A percentile compares a stretch with the other conserved stretches of the same genome.
phyloP scores from a whole-genome alignment of 2,113 vertebrate genomes.

The Cyanocitta stelleri region DNA sequence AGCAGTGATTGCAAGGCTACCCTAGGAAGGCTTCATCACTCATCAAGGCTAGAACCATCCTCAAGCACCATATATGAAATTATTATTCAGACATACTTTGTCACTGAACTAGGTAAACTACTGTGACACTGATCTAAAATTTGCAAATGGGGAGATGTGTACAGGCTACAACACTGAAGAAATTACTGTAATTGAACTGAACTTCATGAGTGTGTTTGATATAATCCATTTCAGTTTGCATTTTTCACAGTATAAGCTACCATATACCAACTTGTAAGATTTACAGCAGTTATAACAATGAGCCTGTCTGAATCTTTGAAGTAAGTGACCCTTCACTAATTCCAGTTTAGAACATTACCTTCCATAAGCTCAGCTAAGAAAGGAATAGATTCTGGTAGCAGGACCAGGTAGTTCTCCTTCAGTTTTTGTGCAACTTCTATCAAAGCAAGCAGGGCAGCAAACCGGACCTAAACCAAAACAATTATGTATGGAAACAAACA shows the following conservation, averaged over 20 bases:
- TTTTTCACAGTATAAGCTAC: not conserved
- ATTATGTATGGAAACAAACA: not conserved
- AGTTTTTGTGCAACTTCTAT: constrained; percentile 86
- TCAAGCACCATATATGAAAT: not conserved
- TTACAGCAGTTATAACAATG: not conserved
- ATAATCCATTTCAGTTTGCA: not conserved
- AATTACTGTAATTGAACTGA: not conserved
- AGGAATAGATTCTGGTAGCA: constrained; percentile 93
- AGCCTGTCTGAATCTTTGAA: not conserved
- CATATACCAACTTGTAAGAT: accelerated
- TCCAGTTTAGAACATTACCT: constrained; percentile 71
- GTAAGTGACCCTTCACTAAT: not conserved
- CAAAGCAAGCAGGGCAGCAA: constrained; percentile 85
- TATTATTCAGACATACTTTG: not conserved
- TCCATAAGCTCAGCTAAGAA: constrained; percentile 98
- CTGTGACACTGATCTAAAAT: not conserved
- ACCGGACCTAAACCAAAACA: constrained; percentile 79
- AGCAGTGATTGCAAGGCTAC: not conserved
- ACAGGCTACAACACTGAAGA: not conserved
- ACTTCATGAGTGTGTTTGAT: not conserved
- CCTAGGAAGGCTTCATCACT: not conserved
- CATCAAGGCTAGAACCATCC: not conserved
- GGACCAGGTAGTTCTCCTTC: constrained; percentile 89
- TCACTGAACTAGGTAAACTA: not conserved
- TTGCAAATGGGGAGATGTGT: not conserved